Base-by-base conservation (phyloP, 2,797 vertebrate genomes). In the Echeneis naucrates region DNA sequence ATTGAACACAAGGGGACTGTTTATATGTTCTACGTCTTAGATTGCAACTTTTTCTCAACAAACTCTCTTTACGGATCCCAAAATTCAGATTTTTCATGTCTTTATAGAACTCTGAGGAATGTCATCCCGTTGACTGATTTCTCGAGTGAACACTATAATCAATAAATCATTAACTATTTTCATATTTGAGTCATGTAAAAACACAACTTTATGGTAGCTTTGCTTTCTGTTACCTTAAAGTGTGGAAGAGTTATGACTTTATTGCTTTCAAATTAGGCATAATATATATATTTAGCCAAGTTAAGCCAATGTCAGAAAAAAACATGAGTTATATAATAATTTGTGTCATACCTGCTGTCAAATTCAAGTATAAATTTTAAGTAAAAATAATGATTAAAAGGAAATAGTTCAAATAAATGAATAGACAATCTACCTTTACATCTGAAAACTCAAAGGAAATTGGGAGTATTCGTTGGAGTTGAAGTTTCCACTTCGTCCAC, bases 401-500 rank as follows among this genome's bases (percentile, higher is more conserved):
- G n/a, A n/a, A n/a, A n/a, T n/a, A n/a, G n/a, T n/a, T n/a, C n/a
- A 32, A 50, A 42, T 45, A 2, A 16, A 58, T 24, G 24, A 50
- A 59, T 23, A 30, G 17, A 47, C 17, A 27, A 24, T 10, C 12
- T 8, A 48, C 26, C 24, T 19, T n/a, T n/a, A n/a, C n/a, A 38
- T 56, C 47, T 68, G 0, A 50, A 61, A 55, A 27, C 23, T 51
- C n/a, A n/a, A n/a, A n/a, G n/a, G n/a, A n/a, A n/a, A n/a, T n/a
- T n/a, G n/a, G n/a, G n/a, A n/a, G n/a, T n/a, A n/a, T n/a, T n/a
- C n/a, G 48, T 0, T 52, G 14, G 12, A 42, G 13, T 44, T 23
- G 47, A 33, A 58, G 37, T 56, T 13, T 16, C 16, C 40, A 35
- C 56, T 57, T 32, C n/a, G 40, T 55, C 44, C 57, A 65, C 48